Conservation (phyloP, 2,113 vertebrate species). For the Mixornis gularis region DNA sequence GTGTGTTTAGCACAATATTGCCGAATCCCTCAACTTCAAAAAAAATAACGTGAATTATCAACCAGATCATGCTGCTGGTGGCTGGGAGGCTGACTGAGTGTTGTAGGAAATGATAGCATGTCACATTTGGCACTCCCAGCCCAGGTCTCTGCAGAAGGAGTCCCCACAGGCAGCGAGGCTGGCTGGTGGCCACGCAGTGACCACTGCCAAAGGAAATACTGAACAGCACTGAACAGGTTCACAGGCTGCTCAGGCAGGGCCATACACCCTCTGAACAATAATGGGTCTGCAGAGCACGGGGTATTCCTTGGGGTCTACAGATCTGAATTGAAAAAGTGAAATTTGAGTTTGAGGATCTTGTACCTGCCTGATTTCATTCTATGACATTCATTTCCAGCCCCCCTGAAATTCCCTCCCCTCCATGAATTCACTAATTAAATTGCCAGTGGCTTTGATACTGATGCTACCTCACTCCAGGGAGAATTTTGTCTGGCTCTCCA, state of each 20-base stretch:
- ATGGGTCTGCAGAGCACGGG: background rate
- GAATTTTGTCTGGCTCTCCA: conserved; percentile 29
- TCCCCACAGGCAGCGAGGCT: background rate
- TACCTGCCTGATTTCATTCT: background rate
- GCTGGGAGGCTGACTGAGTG: background rate
- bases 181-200: background rate
- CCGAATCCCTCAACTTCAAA: background rate
- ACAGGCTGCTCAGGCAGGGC: background rate
- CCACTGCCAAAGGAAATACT: background rate
- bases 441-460: conserved; percentile 45
- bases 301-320: background rate
- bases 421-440: conserved; percentile 51
- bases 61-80: background rate
- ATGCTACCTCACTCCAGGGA: conserved; percentile 28
- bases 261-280: background rate
- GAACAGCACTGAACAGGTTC: background rate
- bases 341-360: background rate
- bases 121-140: background rate
- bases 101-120: fast-evolving
- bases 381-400: background rate
- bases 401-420: conserved; percentile 18
- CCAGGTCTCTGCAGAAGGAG: background rate
- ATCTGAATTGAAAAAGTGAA: background rate
- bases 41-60: background rate
- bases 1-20: background rate